Conservation (phyloP, 2,888 invertebrate genomes). For the Spilosoma lubricipeda region DNA sequence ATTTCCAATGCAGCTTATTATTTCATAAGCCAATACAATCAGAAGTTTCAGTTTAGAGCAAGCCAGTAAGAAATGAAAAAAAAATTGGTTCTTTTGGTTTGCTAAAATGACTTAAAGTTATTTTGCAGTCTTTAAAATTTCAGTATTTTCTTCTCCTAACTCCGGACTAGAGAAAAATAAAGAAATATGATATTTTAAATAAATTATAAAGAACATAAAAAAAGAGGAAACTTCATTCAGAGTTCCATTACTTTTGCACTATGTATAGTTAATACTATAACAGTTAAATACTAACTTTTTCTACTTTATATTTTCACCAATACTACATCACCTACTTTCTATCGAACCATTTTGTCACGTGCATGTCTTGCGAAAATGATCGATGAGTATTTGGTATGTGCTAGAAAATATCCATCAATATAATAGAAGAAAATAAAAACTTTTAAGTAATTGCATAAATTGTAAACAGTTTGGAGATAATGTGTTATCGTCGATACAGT, state of each 20-base stretch:
- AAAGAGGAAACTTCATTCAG: background rate
- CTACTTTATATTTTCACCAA: background rate
- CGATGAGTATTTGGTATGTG: background rate
- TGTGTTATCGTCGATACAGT: background rate
- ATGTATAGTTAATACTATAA: too few species aligned
- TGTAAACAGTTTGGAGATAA: background rate
- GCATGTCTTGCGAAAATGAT: background rate
- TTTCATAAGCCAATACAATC: constrained; percentile 38
- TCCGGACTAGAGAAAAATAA: background rate
- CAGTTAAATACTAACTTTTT: background rate
- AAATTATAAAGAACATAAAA: too few species aligned
- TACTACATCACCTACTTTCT: background rate
- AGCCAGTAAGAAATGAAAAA: constrained; percentile 65
- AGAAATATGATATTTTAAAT: background rate
- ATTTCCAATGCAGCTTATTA: background rate
- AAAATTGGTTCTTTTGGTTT: constrained; percentile 63
- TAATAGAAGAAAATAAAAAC: background rate
- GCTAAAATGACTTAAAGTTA: constrained; percentile 52
- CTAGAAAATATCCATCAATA: background rate
- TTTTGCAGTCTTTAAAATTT: constrained; percentile 41
- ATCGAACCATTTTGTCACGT: background rate
- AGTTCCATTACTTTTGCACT: background rate
- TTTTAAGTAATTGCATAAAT: background rate
- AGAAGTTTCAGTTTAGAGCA: too few species aligned
- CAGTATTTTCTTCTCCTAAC: constrained; percentile 28